A percentile compares a stretch with the other conserved stretches of the same genome.
phyloP scores from a whole-genome alignment of 2,113 vertebrate genomes.

The Sterrhoptilus dennistouni region DNA sequence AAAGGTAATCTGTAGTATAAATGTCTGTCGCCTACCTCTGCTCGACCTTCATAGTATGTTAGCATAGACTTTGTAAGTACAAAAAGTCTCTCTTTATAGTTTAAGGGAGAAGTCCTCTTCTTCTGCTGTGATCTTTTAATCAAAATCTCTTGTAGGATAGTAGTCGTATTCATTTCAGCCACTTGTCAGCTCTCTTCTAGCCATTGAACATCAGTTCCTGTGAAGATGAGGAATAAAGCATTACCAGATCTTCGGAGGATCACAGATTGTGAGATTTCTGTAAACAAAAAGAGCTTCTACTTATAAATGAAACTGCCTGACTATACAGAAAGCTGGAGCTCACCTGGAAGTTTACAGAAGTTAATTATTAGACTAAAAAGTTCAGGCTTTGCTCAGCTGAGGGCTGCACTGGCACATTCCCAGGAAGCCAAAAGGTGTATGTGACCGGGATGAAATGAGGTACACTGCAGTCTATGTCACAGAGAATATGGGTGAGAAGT shows the following conservation, averaged over 20 bases:
- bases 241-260: not conserved
- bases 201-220: slow-evolving; percentile 76
- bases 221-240: not conserved
- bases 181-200: slow-evolving; percentile 72
- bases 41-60: slow-evolving; percentile 87
- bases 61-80: slow-evolving; percentile 86
- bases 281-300: not conserved
- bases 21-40: slow-evolving; percentile 79
- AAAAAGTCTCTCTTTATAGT: slow-evolving; percentile 93
- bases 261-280: not conserved
- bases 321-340: not conserved
- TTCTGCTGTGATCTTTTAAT: slow-evolving; percentile 96
- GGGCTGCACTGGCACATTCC: not conserved
- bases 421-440: not conserved
- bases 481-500: not conserved
- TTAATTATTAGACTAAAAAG: slow-evolving; percentile 58
- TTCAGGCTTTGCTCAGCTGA: not conserved
- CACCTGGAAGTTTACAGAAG: slow-evolving; percentile 9
- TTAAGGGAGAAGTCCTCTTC: slow-evolving; percentile 90
- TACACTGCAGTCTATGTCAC: not conserved
- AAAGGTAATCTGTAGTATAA: not conserved
- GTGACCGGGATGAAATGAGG: not conserved
- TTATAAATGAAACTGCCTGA: not conserved
- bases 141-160: slow-evolving; percentile 87
- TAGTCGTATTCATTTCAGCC: slow-evolving; percentile 85